These are phyloP conservation scores for Puffinus mauretanicus DNA, from an alignment of 2,113 vertebrate genomes.

Conservation along the genomic window DNA sequence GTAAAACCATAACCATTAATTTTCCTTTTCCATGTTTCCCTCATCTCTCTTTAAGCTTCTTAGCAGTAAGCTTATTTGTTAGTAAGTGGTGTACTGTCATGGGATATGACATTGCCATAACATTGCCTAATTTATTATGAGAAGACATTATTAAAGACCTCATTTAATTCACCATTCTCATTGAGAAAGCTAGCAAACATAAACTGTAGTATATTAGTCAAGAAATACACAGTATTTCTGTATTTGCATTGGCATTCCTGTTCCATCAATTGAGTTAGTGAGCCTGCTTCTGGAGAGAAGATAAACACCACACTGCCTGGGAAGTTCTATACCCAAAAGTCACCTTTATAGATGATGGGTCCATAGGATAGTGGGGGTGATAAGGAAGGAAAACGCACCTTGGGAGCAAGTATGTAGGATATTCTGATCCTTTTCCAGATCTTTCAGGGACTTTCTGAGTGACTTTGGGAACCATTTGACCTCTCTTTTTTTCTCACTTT, in stretches of 20 bases:
- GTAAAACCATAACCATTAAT: background rate
- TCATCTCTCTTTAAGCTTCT: background rate
- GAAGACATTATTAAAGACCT: background rate
- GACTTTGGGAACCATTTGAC: background rate
- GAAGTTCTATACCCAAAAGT: background rate
- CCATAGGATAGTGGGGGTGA: background rate
- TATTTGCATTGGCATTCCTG: background rate
- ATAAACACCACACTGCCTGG: background rate
- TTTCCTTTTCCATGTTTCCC: background rate
- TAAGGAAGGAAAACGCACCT: background rate
- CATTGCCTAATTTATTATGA: background rate
- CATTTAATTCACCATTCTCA: background rate
- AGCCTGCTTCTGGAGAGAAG: background rate
- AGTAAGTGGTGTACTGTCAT: background rate
- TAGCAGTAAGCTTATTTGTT: background rate
- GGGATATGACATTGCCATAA: background rate
- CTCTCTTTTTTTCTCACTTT: background rate
- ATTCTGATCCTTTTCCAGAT: background rate
- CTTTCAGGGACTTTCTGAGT: background rate
- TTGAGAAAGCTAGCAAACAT: background rate
- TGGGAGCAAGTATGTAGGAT: background rate
- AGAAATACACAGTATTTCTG: background rate
- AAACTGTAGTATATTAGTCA: background rate
- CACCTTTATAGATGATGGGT: background rate
- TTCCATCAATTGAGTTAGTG: background rate